Percentiles rank a stretch among this genome's conserved stretches.
These are phyloP conservation scores for Perognathus longimembris DNA, from an alignment of 2,113 vertebrate genomes.

Conservation along the genomic window DNA sequence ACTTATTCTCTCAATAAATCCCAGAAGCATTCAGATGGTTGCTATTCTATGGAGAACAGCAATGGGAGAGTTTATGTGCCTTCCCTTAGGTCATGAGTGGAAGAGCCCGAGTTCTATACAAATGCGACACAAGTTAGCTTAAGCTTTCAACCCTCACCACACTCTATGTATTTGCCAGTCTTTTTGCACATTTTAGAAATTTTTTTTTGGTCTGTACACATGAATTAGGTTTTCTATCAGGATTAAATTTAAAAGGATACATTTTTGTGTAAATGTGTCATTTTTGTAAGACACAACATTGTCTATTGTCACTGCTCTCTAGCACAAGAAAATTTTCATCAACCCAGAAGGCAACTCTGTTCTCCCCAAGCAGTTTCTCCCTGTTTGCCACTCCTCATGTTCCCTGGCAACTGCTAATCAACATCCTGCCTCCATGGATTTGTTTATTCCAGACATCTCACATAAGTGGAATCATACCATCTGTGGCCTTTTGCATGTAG, in stretches of 20 bases:
- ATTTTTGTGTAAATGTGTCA: neutral
- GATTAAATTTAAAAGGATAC: neutral
- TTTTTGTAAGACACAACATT: neutral
- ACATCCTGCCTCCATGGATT: neutral
- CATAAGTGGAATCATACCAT: neutral
- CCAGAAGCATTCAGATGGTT: neutral
- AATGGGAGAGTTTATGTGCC: neutral
- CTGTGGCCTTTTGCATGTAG: neutral
- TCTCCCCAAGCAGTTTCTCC: too few species aligned
- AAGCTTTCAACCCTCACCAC: neutral
- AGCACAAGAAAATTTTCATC: neutral
- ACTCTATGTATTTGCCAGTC: neutral
- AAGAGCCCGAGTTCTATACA: neutral
- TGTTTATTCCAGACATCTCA: neutral
- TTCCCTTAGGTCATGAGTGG: neutral
- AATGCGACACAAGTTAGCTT: neutral
- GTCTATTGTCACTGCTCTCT: neutral
- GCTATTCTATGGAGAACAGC: too few species aligned
- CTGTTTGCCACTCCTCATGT: accelerated
- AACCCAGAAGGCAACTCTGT: neutral
- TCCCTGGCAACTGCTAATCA: neutral
- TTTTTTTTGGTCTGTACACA: neutral
- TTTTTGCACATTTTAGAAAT: neutral
- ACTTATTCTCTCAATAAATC: conserved; percentile 2
- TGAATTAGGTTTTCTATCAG: conserved; percentile 5